Evolutionary conservation across 2,888 invertebrate genomes (phyloP), one percentile per base, ranked within the genome.

Genomic region (Stenodema calcarata): DNA sequence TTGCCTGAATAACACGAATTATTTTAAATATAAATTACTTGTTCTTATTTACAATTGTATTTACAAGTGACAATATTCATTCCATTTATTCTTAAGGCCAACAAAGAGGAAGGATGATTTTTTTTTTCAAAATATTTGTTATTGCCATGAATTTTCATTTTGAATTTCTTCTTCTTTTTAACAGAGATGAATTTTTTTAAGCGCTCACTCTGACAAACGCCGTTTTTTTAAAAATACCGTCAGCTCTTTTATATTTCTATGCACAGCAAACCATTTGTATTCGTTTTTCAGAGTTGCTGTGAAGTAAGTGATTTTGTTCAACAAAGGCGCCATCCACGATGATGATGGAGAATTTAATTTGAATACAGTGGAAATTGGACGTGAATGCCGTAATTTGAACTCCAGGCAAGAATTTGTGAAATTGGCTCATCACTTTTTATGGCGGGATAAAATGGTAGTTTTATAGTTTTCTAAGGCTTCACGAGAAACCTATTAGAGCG

Each of bases 101-200:
- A 54, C 80, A 54, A 30, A 35, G 80, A 80, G 80, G 80, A 80
- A 80, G 80, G 80, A 80, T 54, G 80, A 78, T 78, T 78, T 78
- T 23, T 12, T 69, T 69, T 44, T 35, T 75, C 75, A 75, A 54
- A 80, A 80, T 30, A 30, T 75, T 62, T 23, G 28, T 80, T 80
- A 80, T 80, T 80, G 80, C 80, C 80, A 80, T 18, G 80, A 80
- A 73, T 73, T 73, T 30, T 23, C 62, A 62, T 62, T 35, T 73
- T 16, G 4, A 73, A 35, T 73, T 35, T 18, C 73, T 73, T 18
- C 35, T 35, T 30, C 16, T 35, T 73, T 35, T 73, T 73, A 30
- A 28, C 62, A 62, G 62, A 62, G 62, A 23, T 47, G 23, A 4
- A 23, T 62, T 62, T 23, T 23, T 62, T 62, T 4, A 62, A 4